Base-by-base conservation (phyloP, 2,113 vertebrate genomes). In the Sphaerodactylus townsendi region DNA sequence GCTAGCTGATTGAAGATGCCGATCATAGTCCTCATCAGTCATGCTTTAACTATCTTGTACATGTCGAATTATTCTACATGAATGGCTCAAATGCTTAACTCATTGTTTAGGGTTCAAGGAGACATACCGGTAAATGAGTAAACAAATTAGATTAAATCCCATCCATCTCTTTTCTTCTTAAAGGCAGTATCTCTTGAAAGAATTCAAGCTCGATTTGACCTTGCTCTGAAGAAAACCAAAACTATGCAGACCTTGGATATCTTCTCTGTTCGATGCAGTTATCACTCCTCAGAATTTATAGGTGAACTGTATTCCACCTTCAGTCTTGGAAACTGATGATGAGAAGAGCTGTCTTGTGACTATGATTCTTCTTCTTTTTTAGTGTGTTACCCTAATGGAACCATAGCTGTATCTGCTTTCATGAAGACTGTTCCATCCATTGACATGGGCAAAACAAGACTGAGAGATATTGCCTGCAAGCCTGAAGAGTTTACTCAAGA, bases 111-210 rank as follows among this genome's bases (percentile, higher is more conserved):
- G 25, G 6, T 62, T 62, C 25, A 28, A 62, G 59, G 1, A 62
- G 59, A 50, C 48, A 62, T 28, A n/a, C n/a, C n/a, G n/a, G n/a
- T n/a, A 62, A 28, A 62, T 62, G 59, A 62, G 25, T 25, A 62
- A n/a, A n/a, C n/a, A n/a, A n/a, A 7, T 62, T 28, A 28, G 59
- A 62, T 8, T 25, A 28, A 28, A 62, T 62, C 25, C 10, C 25
- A 28, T 28, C 59, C 59, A 25, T 62, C 9, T 28, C 23, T 62
- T 25, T 62, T 23, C 65, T 84, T 80, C 80, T 81, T 10, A 11
- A 92, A 94, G 94, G 91, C 93, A 66, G 90, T 90, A 46, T 90
- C 91, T 79, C 91, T 95, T 80, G 93, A 94, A 89, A 93, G 92
- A 81, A 92, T 93, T 50, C 83, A 82, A 86, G 81, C 92, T 80